These are phyloP conservation scores for Simalia tracyae DNA, from an alignment of 2,797 vertebrate species.

Conservation along the genomic window DNA sequence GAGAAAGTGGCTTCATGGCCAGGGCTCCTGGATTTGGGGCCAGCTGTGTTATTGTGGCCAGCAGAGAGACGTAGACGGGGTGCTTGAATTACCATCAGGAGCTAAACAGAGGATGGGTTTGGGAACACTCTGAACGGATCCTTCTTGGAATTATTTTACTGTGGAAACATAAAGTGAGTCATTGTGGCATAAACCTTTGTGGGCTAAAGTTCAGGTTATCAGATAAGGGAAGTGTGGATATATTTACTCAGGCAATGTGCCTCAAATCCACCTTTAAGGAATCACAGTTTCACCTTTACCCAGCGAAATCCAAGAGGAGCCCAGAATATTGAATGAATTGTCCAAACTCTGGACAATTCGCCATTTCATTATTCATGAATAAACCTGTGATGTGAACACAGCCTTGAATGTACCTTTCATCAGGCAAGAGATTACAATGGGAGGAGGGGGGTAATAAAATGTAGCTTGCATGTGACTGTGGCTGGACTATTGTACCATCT, in stretches of 20 bases:
- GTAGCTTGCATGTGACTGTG: neutral
- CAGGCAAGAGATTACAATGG: neutral
- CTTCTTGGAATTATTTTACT: neutral
- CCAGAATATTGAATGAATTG: neutral
- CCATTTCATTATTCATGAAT: neutral
- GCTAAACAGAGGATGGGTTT: neutral
- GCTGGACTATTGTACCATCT: neutral
- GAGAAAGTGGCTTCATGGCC: neutral
- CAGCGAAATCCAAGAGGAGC: neutral
- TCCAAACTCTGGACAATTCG: neutral
- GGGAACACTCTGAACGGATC: neutral
- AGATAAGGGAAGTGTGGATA: neutral
- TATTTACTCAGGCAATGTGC: neutral
- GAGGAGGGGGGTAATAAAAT: neutral
- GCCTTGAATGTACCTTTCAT: neutral
- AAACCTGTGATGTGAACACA: neutral
- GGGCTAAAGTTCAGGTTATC: neutral
- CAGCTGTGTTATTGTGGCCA: neutral
- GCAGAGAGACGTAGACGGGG: neutral
- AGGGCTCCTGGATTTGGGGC: neutral
- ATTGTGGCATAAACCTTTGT: neutral
- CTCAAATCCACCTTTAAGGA: too few relatives aligned
- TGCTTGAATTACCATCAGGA: neutral
- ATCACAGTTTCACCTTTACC: too few relatives aligned
- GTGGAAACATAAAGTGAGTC: too few relatives aligned